These are phyloP conservation scores for Orius insidiosus DNA, from an alignment of 1,140 invertebrate genomes.

Conservation along the genomic window DNA sequence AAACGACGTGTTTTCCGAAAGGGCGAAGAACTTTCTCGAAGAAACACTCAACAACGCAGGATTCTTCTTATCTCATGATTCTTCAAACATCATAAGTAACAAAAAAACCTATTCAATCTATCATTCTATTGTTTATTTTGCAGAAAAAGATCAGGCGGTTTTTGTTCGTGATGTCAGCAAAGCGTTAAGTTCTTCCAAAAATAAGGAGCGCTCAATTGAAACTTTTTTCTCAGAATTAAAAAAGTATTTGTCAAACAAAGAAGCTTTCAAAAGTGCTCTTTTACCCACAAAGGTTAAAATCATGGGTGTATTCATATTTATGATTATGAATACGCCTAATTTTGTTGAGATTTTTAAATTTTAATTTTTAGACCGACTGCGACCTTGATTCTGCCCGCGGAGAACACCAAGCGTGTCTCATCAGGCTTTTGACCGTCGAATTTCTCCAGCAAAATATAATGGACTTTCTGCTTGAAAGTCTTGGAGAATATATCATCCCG, in stretches of 20 bases:
- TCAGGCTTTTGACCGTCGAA: slow-evolving; percentile 5
- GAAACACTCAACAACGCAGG: no score
- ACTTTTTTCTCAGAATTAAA: slow-evolving; percentile 3
- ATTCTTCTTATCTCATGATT: no score
- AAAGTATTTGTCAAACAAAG: slow-evolving; percentile 6
- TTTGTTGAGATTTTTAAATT: no score
- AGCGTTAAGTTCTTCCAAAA: neutral
- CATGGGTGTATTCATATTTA: no score
- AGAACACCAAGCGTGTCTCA: slow-evolving; percentile 6
- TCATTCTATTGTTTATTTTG: no score
- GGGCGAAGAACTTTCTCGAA: no score
- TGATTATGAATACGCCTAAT: no score
- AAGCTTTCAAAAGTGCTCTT: slow-evolving; percentile 8
- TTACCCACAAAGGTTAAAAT: slow-evolving; percentile 7
- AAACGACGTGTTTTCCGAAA: no score
- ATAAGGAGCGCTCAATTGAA: neutral
- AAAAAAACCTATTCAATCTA: no score
- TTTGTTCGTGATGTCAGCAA: slow-evolving; percentile 9
- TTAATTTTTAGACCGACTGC: slow-evolving; percentile 1
- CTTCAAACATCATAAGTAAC: no score
- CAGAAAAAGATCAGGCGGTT: slow-evolving; percentile 7
- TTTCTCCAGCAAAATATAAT: slow-evolving; percentile 4
- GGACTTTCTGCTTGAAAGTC: slow-evolving; percentile 4
- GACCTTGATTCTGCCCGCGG: neutral
- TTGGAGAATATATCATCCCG: slow-evolving; percentile 2